Evolutionary conservation across 1,140 invertebrate genomes (phyloP).

Genomic region (Muscidifurax raptorellus): DNA sequence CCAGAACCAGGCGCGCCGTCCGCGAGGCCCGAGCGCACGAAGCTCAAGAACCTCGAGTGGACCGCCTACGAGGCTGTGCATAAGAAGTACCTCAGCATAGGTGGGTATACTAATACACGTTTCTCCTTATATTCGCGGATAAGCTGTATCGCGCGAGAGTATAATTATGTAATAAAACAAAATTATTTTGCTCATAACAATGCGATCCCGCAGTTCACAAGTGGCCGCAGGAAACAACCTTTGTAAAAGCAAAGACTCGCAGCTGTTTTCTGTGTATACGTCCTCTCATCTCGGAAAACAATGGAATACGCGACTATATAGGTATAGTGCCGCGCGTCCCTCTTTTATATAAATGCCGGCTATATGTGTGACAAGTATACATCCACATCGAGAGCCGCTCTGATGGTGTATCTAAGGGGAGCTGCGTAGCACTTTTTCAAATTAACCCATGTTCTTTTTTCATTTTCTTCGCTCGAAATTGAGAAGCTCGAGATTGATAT

Average conservation of each 20-base stretch:
- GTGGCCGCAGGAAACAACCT: too few species aligned
- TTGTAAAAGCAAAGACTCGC: too few species aligned
- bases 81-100: conserved; percentile 93
- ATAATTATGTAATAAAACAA: too few species aligned
- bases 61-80: conserved; percentile 93
- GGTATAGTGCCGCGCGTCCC: too few species aligned
- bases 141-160: background rate
- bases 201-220: too few species aligned
- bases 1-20: conserved; percentile 82
- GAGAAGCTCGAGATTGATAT: conserved; percentile 1
- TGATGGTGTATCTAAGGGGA: too few species aligned
- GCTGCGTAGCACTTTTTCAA: conserved; percentile 3
- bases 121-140: background rate
- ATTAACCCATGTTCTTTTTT: background rate
- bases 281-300: background rate
- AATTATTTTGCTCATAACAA: too few species aligned
- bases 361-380: background rate
- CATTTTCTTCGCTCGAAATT: conserved; percentile 7
- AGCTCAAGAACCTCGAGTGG: conserved; percentile 92
- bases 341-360: background rate
- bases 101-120: conserved; percentile 74
- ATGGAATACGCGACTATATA: background rate
- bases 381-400: background rate
- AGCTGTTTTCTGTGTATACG: too few species aligned
- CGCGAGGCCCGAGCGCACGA: conserved; percentile 83